Conservation (phyloP, 2,888 invertebrate species). For the Cataglyphis cursor region DNA sequence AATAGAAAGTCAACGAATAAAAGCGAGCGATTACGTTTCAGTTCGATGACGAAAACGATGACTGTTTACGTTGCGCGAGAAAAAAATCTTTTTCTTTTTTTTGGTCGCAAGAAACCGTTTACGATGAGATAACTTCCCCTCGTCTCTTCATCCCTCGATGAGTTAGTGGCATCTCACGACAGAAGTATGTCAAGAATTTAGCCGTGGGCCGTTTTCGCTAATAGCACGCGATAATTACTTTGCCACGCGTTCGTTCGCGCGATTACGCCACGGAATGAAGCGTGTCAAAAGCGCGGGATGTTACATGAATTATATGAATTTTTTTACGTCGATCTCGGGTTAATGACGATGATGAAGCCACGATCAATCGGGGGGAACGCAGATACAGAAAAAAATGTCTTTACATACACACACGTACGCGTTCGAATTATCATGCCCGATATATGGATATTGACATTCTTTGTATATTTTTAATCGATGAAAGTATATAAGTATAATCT, state of each 20-base stretch:
- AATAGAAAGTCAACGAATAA: neutral
- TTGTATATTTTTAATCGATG: neutral
- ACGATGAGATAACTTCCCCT: neutral
- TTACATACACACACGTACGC: neutral
- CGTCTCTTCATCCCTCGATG: conserved; percentile 38
- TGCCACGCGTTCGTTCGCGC: conserved; percentile 64
- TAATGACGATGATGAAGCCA: conserved; percentile 57
- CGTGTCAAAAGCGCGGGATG: conserved; percentile 72
- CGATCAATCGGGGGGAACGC: conserved; percentile 52
- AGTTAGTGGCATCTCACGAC: conserved; percentile 25
- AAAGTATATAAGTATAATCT: neutral
- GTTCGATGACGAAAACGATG: neutral
- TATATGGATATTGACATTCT: neutral
- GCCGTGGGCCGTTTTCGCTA: conserved; percentile 74
- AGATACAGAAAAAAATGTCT: neutral
- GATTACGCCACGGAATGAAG: conserved; percentile 70
- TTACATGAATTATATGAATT: conserved; percentile 71
- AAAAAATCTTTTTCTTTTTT: neutral
- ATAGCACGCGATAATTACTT: conserved; percentile 77
- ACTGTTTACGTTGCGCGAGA: neutral
- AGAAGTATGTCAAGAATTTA: conserved; percentile 75
- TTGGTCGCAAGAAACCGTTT: conserved; percentile 16
- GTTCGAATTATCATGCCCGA: neutral
- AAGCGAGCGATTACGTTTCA: neutral
- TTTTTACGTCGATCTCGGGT: conserved; percentile 50